These are phyloP conservation scores for Bugula neritina DNA, from an alignment of 2,888 invertebrate species.

Conservation along the genomic window DNA sequence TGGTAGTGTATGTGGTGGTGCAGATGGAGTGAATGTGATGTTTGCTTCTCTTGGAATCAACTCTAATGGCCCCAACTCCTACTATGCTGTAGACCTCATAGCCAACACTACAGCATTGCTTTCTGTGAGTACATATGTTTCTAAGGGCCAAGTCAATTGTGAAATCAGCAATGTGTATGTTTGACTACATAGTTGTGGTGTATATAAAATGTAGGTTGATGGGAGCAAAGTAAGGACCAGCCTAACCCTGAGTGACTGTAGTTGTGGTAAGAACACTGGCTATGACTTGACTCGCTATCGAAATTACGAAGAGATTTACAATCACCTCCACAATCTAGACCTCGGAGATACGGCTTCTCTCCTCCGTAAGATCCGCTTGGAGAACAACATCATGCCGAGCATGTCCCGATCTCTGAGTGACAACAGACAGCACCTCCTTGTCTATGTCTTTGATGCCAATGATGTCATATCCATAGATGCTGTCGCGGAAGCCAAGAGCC, in stretches of 20 bases:
- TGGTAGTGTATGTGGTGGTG: neutral
- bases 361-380: neutral
- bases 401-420: slow-evolving; percentile 14
- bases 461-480: neutral
- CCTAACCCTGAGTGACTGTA: slow-evolving; percentile 22
- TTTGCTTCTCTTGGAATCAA: slow-evolving; percentile 23
- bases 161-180: neutral
- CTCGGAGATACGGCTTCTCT: slow-evolving; percentile 20
- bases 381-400: slow-evolving; percentile 22
- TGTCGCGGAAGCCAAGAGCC: slow-evolving; percentile 3
- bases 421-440: slow-evolving; percentile 5
- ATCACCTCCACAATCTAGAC: slow-evolving; percentile 14
- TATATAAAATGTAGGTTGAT: slow-evolving; percentile 3
- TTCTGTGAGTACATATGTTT: neutral
- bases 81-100: slow-evolving; percentile 17
- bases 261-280: slow-evolving; percentile 22
- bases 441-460: slow-evolving; percentile 16
- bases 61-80: slow-evolving; percentile 23
- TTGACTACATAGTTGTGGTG: neutral
- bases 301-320: slow-evolving; percentile 22
- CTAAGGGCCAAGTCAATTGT: too few species aligned
- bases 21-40: slow-evolving; percentile 16
- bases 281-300: slow-evolving; percentile 24
- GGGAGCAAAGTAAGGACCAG: slow-evolving; percentile 5
- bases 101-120: slow-evolving; percentile 13